Evolutionary conservation across 2,888 invertebrate genomes (phyloP).

Genomic region (Neocrepidodera transversa): DNA sequence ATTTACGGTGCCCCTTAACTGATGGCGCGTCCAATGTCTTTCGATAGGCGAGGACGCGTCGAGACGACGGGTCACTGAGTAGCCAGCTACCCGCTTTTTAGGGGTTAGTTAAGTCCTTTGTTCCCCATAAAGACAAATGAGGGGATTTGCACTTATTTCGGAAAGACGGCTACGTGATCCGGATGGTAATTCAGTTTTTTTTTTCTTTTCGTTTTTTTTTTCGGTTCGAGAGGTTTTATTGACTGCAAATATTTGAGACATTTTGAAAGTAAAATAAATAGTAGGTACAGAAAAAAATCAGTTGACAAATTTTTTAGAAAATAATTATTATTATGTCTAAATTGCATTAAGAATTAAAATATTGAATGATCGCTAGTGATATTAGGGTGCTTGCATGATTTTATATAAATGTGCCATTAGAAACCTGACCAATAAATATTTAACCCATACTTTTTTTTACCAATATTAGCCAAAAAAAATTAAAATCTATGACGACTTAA

Average conservation of each 20-base stretch:
- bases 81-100: constrained; percentile 43
- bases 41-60: constrained; percentile 46
- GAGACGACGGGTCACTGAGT: constrained; percentile 39
- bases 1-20: constrained; percentile 43
- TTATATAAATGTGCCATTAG: too few species aligned
- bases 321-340: too few species aligned
- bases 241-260: not conserved
- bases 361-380: too few species aligned
- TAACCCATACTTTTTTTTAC: too few species aligned
- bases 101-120: constrained; percentile 59
- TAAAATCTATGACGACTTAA: too few species aligned
- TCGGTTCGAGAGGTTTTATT: not conserved
- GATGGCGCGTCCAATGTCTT: constrained; percentile 50
- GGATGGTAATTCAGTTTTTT: constrained; percentile 28
- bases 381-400: too few species aligned
- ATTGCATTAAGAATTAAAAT: too few species aligned
- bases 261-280: too few species aligned
- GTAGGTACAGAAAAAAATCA: too few species aligned
- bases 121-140: constrained; percentile 59
- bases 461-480: too few species aligned
- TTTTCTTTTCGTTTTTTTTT: not conserved
- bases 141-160: constrained; percentile 59
- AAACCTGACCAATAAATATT: too few species aligned
- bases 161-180: constrained; percentile 50
- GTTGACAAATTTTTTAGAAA: too few species aligned